Evolutionary conservation across 2,113 vertebrate species (phyloP), one percentile per base, ranked within the genome.

Genomic region (Patagioenas fasciata): DNA sequence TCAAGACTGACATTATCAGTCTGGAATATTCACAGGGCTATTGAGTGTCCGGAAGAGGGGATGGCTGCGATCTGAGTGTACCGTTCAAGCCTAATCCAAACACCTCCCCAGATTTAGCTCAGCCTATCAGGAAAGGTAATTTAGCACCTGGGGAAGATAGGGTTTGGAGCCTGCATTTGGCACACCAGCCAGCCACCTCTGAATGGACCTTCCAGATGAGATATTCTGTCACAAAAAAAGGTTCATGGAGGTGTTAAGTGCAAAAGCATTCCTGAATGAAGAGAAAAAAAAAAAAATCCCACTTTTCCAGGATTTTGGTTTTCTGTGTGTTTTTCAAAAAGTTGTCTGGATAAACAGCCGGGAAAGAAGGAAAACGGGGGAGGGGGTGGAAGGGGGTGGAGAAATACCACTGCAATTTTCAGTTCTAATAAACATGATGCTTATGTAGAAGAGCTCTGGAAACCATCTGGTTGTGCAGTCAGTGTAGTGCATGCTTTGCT

Each of bases 121-220:
- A 92, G 88, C 79, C 92, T 95, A 92, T 96, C 66, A 90, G 93
- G 74, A 85, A 87, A 89, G 92, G 51, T 89, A 96, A 95, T 95
- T 96, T 95, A 88, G 69, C 91, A 95, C 85, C 75, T 87, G 96
- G 85, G 77, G 83, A 93, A 93, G 85, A 97, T 65, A 91, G 89
- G 26, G 31, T 91, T 92, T 95, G 64, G 48, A 94, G 44, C 18
- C 83, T 71, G 65, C 50, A 62, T 79, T 96, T 97, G 94, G 93
- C 96, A 96, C 48, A 0, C 73, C 79, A 69, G 71, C 73, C 90
- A 88, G 85, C 64, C 95, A 94, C 95, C 91, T 96, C 86, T 34
- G 70, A 97, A 97, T 95, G 85, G 89, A 91, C 91, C 96, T 98
- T 97, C 95, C 97, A 98, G 97, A 98, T 73, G 95, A 96, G 80